Conservation (phyloP, 2,113 vertebrate genomes). For the Forbesichthys agassizii region DNA sequence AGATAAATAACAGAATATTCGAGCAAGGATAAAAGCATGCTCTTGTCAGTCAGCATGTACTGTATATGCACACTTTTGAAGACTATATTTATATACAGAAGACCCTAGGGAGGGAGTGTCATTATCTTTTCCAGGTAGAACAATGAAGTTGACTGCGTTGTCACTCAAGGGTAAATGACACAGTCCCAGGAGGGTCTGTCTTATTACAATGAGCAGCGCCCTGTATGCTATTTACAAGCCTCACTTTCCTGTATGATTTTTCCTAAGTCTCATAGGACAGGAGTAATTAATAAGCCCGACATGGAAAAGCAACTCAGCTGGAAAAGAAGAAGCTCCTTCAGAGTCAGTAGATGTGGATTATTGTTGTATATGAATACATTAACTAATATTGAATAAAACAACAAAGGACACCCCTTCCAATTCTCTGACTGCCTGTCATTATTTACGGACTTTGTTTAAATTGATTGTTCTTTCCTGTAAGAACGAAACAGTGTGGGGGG, state of each 20-base stretch:
- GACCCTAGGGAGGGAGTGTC: constrained; percentile 51
- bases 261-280: constrained; percentile 14
- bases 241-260: constrained; percentile 10
- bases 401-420: background rate
- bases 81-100: constrained; percentile 61
- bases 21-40: constrained; percentile 27
- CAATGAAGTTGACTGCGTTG: constrained; percentile 30
- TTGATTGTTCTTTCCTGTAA: constrained; percentile 29
- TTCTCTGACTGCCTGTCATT: background rate
- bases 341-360: background rate
- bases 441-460: constrained; percentile 35
- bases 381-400: background rate
- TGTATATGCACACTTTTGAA: constrained; percentile 1
- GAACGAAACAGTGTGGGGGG: constrained; percentile 20
- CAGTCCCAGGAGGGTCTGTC: constrained; percentile 21
- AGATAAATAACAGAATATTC: background rate
- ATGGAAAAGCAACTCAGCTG: background rate
- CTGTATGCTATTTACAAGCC: constrained; percentile 31
- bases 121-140: constrained; percentile 53
- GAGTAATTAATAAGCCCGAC: constrained; percentile 8
- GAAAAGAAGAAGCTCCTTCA: background rate
- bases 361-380: constrained; percentile 3
- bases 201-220: constrained; percentile 45
- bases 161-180: constrained; percentile 38
- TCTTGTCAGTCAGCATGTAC: background rate